A percentile compares a stretch with the other conserved stretches of the same genome.
Evolutionary conservation across 2,113 vertebrate species (phyloP).

Genomic region (Crotalus viridis): DNA sequence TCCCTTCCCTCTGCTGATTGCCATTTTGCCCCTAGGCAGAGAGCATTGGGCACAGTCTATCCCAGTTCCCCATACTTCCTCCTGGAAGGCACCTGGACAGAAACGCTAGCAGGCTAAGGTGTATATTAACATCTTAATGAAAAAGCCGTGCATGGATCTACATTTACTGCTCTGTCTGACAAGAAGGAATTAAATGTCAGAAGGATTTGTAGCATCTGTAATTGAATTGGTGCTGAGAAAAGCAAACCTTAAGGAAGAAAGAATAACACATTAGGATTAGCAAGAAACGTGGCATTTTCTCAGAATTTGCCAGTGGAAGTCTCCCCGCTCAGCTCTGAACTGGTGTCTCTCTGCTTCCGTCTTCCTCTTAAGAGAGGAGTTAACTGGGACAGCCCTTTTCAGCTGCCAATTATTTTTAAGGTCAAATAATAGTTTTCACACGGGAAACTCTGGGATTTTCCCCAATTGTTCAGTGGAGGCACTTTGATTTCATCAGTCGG

Average conservation of each 20-base stretch:
- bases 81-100: constrained; percentile 17
- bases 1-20: not conserved
- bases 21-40: not conserved
- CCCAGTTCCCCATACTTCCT: constrained; percentile 8
- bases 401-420: constrained; percentile 31
- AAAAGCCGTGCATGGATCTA: constrained; percentile 81
- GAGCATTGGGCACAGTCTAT: not conserved
- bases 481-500: not conserved
- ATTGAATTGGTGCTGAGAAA: constrained; percentile 92
- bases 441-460: not conserved
- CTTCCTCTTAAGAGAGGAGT: constrained; percentile 40
- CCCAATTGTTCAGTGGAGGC: not conserved
- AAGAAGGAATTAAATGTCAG: constrained; percentile 93
- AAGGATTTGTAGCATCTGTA: constrained; percentile 91
- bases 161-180: constrained; percentile 80
- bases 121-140: constrained; percentile 91
- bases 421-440: constrained; percentile 41
- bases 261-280: constrained; percentile 90
- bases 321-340: constrained; percentile 66
- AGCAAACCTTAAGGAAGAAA: constrained; percentile 90
- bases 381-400: constrained; percentile 22
- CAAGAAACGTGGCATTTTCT: constrained; percentile 85
- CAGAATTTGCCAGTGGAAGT: constrained; percentile 65
- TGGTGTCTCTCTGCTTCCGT: constrained; percentile 55
- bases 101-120: constrained; percentile 60